These are phyloP conservation scores for Lithophane ornitopus DNA, from an alignment of 2,888 invertebrate species.

Conservation along the genomic window DNA sequence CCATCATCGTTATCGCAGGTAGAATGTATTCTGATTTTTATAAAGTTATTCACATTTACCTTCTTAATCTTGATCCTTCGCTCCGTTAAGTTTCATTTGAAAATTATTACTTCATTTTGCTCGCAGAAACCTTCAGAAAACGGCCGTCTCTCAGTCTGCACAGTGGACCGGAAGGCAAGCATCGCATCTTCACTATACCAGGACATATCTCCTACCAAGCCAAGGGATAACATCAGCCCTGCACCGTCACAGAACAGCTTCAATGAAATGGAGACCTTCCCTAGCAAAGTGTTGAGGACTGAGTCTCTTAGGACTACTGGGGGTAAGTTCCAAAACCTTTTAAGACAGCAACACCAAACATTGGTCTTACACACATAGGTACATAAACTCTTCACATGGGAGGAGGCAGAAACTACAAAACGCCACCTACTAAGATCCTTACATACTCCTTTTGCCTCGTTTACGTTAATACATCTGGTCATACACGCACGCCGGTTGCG, in stretches of 20 bases:
- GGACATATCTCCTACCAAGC: slow-evolving; percentile 85
- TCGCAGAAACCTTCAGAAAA: slow-evolving; percentile 86
- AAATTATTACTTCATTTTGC: background rate
- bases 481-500: background rate
- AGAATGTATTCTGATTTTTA: background rate
- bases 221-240: slow-evolving; percentile 83
- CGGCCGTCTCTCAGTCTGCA: slow-evolving; percentile 86
- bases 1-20: too few species aligned
- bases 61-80: background rate
- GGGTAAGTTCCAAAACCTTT: slow-evolving; percentile 18
- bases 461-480: background rate
- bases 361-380: background rate
- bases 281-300: slow-evolving; percentile 77
- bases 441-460: background rate
- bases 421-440: background rate
- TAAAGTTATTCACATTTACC: background rate
- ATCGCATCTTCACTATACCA: slow-evolving; percentile 87
- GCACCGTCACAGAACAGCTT: slow-evolving; percentile 87
- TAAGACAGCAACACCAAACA: too few species aligned
- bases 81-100: background rate
- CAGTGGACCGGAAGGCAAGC: slow-evolving; percentile 87
- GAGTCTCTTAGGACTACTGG: slow-evolving; percentile 82
- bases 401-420: background rate
- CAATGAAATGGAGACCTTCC: slow-evolving; percentile 74
- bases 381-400: background rate